Base-by-base conservation (phyloP, 2,113 vertebrate genomes). In the Carollia perspicillata region DNA sequence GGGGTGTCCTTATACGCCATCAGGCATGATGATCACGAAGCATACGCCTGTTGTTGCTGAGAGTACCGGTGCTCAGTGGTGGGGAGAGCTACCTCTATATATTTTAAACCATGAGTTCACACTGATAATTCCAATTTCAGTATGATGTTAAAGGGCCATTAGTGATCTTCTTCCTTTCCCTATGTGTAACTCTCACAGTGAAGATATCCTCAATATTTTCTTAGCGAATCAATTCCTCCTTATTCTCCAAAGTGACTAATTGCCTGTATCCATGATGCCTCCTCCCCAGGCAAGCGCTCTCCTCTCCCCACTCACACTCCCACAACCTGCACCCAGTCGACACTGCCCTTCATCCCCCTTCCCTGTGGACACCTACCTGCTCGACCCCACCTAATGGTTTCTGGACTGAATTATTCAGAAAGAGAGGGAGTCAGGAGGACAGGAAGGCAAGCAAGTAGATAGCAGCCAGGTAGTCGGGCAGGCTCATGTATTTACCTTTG, bases 1-100 rank as follows among this genome's bases (percentile, higher is more conserved):
- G 99, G 99, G 49, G 99, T 98, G 99, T 99, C 99, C 99, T 99
- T 99, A 99, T 99, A 99, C 40, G 99, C 99, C 98, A 99, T 99
- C 98, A 99, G 99, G 98, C 99, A 99, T 96, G 99, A 99, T 84
- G 99, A 99, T 99, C 99, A 99, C 94, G 99, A 97, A 99, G 99
- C n/a, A 99, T 99, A 96, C 98, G 98, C 86, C 98, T 98, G 96
- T 98, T 98, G 98, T 98, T 98, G 98, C 98, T 98, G 94, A 99
- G 99, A 75, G 99, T 99, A 97, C 99, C 98, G 89, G 98, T 99
- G 20, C 98, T 98, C 6, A 98, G 99, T 0, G 99, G 99, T 0
- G 99, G 99, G 26, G 99, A 99, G 97, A 99, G 99, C 78, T 18
- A 33, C 55, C 58, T 63, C 65, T 40, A 42, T 37, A 42, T 72